These are phyloP conservation scores for Cecidostiba fungosa DNA, from an alignment of 2,888 invertebrate species.

Conservation along the genomic window DNA sequence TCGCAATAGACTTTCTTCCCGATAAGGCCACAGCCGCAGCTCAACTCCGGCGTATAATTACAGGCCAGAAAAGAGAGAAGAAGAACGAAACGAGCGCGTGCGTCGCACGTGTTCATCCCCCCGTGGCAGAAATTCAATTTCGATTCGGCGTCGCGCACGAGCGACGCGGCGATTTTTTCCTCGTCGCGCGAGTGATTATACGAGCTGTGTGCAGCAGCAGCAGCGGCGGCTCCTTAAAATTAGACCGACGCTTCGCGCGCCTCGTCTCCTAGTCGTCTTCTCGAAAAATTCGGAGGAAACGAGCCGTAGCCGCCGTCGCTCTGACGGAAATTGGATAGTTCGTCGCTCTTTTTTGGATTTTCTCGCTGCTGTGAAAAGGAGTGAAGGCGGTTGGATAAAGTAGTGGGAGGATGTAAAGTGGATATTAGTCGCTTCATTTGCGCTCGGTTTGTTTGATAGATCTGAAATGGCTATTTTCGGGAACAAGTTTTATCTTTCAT, in stretches of 20 bases:
- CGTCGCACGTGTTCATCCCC: conserved; percentile 26
- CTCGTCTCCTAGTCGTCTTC: conserved; percentile 16
- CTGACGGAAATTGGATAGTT: conserved; percentile 72
- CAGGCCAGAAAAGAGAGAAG: conserved; percentile 1
- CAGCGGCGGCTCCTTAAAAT: conserved; percentile 20
- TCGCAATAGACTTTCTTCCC: not conserved
- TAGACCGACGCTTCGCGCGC: conserved; percentile 4
- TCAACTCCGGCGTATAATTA: conserved; percentile 26
- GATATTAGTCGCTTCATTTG: not conserved
- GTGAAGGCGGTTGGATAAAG: not conserved
- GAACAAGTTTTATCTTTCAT: not conserved
- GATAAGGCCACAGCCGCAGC: conserved; percentile 4
- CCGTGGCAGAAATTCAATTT: conserved; percentile 37
- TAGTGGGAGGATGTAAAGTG: not conserved
- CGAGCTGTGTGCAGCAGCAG: not conserved
- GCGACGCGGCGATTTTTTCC: conserved; percentile 22
- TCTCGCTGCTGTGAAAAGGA: not conserved
- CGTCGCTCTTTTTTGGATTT: conserved; percentile 57
- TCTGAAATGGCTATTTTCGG: not conserved
- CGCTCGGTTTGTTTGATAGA: not conserved
- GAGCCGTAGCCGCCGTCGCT: conserved; percentile 71
- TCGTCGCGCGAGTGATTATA: conserved; percentile 2
- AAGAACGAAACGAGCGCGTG: conserved; percentile 36
- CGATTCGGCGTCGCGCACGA: conserved; percentile 39
- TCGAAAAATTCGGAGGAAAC: conserved; percentile 74